Evolutionary conservation across 2,888 invertebrate species (phyloP).

Genomic region (Odontocerum albicorne): DNA sequence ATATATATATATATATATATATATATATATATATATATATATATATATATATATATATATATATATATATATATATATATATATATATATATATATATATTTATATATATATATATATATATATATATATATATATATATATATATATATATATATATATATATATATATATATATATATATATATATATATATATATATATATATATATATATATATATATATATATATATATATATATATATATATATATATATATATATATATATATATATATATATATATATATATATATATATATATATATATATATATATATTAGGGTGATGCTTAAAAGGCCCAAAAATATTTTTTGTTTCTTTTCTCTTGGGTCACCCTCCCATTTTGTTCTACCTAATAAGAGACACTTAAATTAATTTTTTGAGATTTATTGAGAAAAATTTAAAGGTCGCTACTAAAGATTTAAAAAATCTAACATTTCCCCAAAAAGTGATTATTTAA

Average conservation of each 20-base stretch:
- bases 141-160: conserved; percentile 14
- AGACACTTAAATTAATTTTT: too few relatives aligned
- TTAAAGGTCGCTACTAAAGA: too few relatives aligned
- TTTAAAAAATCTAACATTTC: too few relatives aligned
- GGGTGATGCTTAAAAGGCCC: too few relatives aligned
- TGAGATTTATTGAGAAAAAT: too few relatives aligned
- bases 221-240: conserved; percentile 7
- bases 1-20: conserved; percentile 7
- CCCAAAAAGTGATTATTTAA: too few relatives aligned
- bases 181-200: conserved; percentile 12
- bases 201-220: conserved; percentile 7
- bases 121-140: conserved; percentile 10
- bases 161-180: conserved; percentile 14
- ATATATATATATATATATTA: conserved; percentile 2
- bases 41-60: conserved; percentile 7
- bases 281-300: conserved; percentile 7
- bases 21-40: conserved; percentile 7
- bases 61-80: conserved; percentile 7
- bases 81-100: conserved; percentile 7
- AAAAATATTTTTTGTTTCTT: too few relatives aligned
- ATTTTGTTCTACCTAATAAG: too few relatives aligned
- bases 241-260: conserved; percentile 7
- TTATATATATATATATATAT: conserved; percentile 4
- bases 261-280: conserved; percentile 7
- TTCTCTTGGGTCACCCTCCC: too few relatives aligned